A percentile compares a stretch with the other conserved stretches of the same genome.
phyloP scores from a whole-genome alignment of 2,888 invertebrate genomes.

The Drosophila ustulata region DNA sequence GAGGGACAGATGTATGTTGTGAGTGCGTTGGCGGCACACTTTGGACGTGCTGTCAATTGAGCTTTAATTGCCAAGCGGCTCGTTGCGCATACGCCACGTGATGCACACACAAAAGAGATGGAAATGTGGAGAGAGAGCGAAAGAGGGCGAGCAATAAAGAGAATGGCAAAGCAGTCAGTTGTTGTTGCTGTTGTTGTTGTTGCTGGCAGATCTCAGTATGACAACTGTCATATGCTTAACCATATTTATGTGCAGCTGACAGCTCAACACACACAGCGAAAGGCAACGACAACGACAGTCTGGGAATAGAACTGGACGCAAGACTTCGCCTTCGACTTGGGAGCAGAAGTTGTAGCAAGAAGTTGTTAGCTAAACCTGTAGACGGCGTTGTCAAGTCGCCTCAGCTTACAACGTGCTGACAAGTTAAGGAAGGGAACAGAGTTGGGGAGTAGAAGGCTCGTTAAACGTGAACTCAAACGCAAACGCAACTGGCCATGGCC shows the following conservation, averaged over 20 bases:
- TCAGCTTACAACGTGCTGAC: slow-evolving; percentile 29
- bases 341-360: slow-evolving; percentile 1
- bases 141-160: slow-evolving; percentile 18
- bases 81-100: slow-evolving; percentile 55
- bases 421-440: slow-evolving; percentile 6
- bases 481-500: slow-evolving; percentile 21
- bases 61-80: slow-evolving; percentile 59
- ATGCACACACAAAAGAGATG: slow-evolving; percentile 39
- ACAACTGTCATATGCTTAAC: slow-evolving; percentile 52
- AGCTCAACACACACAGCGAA: slow-evolving; percentile 15
- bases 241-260: slow-evolving; percentile 53
- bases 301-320: slow-evolving; percentile 16
- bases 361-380: slow-evolving; percentile 12
- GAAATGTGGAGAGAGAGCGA: slow-evolving; percentile 10
- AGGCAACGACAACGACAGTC: not conserved
- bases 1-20: not conserved
- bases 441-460: not conserved
- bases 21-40: slow-evolving; percentile 73
- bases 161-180: slow-evolving; percentile 1
- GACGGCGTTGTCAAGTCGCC: slow-evolving; percentile 37
- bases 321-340: not conserved
- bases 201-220: slow-evolving; percentile 26
- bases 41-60: slow-evolving; percentile 73
- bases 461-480: slow-evolving; percentile 15
- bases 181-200: slow-evolving; percentile 26